phyloP scores from a whole-genome alignment of 2,797 vertebrate genomes.

The Pelobates cultripes region DNA sequence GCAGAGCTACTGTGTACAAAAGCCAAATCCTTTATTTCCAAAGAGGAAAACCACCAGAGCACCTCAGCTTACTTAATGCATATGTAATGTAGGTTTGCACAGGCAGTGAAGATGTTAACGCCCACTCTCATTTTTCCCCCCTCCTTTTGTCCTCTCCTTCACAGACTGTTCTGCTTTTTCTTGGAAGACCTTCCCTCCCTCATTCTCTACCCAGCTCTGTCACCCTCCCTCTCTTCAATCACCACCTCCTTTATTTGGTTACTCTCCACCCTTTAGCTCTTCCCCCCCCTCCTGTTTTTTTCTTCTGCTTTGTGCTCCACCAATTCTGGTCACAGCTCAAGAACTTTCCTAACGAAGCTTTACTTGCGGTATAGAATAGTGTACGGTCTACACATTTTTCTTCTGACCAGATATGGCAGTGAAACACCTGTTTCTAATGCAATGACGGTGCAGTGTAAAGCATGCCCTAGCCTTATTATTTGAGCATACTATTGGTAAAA shows the following conservation, averaged over 20 bases:
- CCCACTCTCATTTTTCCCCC: background rate
- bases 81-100: background rate
- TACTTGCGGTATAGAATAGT: background rate
- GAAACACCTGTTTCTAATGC: background rate
- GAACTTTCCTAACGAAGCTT: constrained; percentile 61
- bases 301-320: constrained; percentile 41
- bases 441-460: too few relatives aligned
- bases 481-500: too few relatives aligned
- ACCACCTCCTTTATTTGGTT: constrained; percentile 44
- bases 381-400: background rate
- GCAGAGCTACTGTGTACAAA: too few relatives aligned
- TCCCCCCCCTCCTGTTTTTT: background rate
- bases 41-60: too few relatives aligned
- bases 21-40: too few relatives aligned
- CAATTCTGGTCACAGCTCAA: constrained; percentile 62
- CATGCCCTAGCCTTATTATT: too few relatives aligned
- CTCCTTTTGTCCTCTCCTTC: background rate
- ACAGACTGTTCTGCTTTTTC: constrained; percentile 56
- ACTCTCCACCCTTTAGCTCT: constrained; percentile 21
- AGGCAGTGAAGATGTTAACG: constrained; percentile 17
- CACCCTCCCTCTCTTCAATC: background rate
- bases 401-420: background rate
- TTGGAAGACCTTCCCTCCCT: constrained; percentile 43
- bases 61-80: background rate
- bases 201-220: background rate